A percentile compares a stretch with the other conserved stretches of the same genome.
These are phyloP conservation scores for Saturnia japonica DNA, from an alignment of 2,888 invertebrate genomes.

Conservation along the genomic window DNA sequence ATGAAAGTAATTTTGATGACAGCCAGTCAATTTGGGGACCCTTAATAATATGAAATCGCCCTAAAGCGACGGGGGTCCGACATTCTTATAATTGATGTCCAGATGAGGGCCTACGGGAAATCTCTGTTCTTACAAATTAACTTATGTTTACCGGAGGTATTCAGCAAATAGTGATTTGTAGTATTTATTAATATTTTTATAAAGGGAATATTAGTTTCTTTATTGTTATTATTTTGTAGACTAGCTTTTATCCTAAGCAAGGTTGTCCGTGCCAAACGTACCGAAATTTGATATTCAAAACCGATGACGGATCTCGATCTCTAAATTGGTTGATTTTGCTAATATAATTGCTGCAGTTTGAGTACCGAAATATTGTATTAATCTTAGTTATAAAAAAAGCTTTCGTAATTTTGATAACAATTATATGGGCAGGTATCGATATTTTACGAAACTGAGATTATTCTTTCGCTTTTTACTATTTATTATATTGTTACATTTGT, in stretches of 20 bases:
- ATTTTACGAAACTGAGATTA: too few relatives aligned
- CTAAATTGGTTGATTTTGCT: too few relatives aligned
- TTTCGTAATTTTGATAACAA: too few relatives aligned
- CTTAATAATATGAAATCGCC: slow-evolving; percentile 13
- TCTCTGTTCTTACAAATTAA: slow-evolving; percentile 12
- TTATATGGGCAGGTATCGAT: too few relatives aligned
- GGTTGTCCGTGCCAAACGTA: neutral
- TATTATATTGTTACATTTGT: too few relatives aligned
- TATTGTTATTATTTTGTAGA: neutral
- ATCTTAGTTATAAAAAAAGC: too few relatives aligned
- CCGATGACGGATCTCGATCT: neutral
- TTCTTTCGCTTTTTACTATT: too few relatives aligned
- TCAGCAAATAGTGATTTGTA: neutral
- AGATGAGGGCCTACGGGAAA: slow-evolving; percentile 23
- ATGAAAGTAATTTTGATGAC: slow-evolving; percentile 15
- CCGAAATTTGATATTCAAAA: neutral
- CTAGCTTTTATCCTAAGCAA: neutral
- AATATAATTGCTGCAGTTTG: too few relatives aligned
- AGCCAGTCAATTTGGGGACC: slow-evolving; percentile 15
- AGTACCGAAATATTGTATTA: too few relatives aligned
- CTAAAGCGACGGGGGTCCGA: slow-evolving; percentile 14
- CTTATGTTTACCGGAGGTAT: slow-evolving; percentile 1
- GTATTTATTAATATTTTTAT: neutral
- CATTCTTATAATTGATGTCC: slow-evolving; percentile 15
- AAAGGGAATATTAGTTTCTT: neutral